Evolutionary conservation across 2,888 invertebrate genomes (phyloP).

Genomic region (Ganaspis brasiliensis): DNA sequence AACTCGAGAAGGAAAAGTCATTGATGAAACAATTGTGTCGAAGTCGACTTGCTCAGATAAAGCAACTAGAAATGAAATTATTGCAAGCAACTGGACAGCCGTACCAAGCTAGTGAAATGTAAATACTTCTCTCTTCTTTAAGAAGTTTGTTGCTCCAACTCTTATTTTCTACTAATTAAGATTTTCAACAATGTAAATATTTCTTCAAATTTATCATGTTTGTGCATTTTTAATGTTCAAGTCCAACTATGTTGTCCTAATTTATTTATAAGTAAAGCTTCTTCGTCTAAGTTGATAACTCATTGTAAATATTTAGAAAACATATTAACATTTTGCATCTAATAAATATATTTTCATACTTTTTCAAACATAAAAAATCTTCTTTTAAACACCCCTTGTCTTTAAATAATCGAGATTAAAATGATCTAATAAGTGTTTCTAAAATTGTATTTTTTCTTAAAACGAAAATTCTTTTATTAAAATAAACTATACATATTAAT

Average conservation of each 20-base stretch:
- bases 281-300: background rate
- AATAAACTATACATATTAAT: too few species aligned
- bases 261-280: conserved; percentile 5
- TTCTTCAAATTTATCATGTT: background rate
- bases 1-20: conserved; percentile 81
- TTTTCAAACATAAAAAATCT: background rate
- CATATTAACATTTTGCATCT: background rate
- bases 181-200: too few species aligned
- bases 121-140: conserved; percentile 3
- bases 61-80: conserved; percentile 16
- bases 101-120: background rate
- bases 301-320: background rate
- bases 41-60: conserved; percentile 71
- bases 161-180: too few species aligned
- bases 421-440: too few species aligned
- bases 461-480: too few species aligned
- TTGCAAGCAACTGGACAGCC: background rate
- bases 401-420: too few species aligned
- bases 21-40: conserved; percentile 81
- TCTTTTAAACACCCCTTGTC: background rate
- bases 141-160: too few species aligned
- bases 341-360: conserved; percentile 38
- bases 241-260: background rate
- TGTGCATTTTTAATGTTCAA: background rate
- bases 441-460: too few species aligned